Base-by-base conservation (phyloP, 2,888 invertebrate genomes). In the Isoperla grammatica region DNA sequence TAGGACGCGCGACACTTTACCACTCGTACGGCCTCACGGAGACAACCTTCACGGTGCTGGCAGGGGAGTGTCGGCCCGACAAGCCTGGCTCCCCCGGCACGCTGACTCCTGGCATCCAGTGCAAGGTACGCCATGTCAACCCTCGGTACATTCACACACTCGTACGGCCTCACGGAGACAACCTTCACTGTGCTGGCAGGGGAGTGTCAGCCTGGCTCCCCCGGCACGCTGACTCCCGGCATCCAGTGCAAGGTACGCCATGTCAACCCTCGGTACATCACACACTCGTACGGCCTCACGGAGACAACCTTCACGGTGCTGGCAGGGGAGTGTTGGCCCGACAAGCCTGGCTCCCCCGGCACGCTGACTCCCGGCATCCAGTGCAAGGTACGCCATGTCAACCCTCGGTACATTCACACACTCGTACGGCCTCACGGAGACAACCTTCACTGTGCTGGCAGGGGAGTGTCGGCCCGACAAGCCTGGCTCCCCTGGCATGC, bases 1-100 rank as follows among this genome's bases (percentile, higher is more conserved):
- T 40, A 11, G 53, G 17, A 9, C 71, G 83, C 20, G 74, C 78
- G 48, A 73, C 73, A 43, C 80, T 88, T 61, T 79, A 80, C 23
- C 88, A 90, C 74, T 88, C 85, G 1, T 91, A 90, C 71, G 91
- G 91, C 2, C 79, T 92, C 72, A 91, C 90, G 3, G 91, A 92
- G 75, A 81, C 85, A 29, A 88, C 89, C 2, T 79, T 88, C 69
- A 80, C 78, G 22, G 78, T 79, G 53, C 69, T 79, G 1, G 64
- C 77, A 15, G 70, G 76, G 2, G 77, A 78, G 67, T 72, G 67
- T 1, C 71, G 71, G 40, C 69, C 70, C 1, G 55, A 56, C 22
- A 66, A 62, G 45, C 56, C 55, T 11, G 65, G 66, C 5, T 62
- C 68, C 11, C 61, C 65, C 2, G 69, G 69, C 12, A 60, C 50